Evolutionary conservation across 2,113 vertebrate genomes (phyloP).

Genomic region (Brienomyrus longianalis): DNA sequence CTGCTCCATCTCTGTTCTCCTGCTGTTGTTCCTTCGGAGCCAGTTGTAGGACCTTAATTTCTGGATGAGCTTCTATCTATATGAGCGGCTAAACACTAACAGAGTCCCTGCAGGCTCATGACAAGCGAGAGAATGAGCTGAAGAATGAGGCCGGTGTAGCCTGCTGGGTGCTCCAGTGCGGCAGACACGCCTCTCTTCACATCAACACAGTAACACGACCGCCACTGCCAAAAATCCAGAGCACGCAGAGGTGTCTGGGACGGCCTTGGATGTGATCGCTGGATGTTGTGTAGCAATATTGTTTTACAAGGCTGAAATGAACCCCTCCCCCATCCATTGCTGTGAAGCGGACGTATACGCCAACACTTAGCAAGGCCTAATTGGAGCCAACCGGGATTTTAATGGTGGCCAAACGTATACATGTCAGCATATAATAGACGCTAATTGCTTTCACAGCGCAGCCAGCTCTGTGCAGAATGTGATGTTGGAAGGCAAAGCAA

Average conservation of each 20-base stretch:
- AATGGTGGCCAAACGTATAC: background rate
- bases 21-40: background rate
- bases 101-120: background rate
- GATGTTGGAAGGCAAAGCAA: background rate
- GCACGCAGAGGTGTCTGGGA: background rate
- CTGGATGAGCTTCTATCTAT: background rate
- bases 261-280: background rate
- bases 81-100: background rate
- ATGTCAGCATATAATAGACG: background rate
- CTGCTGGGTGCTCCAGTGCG: background rate
- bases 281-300: background rate
- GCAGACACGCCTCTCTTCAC: background rate
- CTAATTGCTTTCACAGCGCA: background rate
- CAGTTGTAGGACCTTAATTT: background rate
- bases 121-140: background rate
- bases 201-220: background rate
- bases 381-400: background rate
- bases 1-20: background rate
- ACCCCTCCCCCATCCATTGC: background rate
- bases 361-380: background rate
- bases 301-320: slow-evolving; percentile 10
- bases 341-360: background rate
- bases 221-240: background rate
- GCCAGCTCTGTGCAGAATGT: background rate
- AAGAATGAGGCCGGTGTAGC: background rate